Conservation (phyloP, 1,140 invertebrate genomes). For the Manduca sexta region DNA sequence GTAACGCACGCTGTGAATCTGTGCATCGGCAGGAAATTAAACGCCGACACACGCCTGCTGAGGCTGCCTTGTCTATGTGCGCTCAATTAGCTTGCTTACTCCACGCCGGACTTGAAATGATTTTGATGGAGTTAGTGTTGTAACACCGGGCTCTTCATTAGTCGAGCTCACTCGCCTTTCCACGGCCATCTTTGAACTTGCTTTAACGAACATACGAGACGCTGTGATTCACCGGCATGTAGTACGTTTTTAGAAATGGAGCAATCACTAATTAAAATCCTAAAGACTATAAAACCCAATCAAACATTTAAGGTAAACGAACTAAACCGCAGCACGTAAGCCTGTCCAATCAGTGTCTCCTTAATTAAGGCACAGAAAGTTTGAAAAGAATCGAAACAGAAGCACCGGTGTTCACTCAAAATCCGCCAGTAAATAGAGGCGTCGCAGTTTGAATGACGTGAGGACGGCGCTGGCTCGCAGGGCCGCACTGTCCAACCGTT, state of each 20-base stretch:
- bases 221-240: too few relatives aligned
- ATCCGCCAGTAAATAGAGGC: slow-evolving; percentile 32
- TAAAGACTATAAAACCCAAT: too few relatives aligned
- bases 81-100: slow-evolving; percentile 36
- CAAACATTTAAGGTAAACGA: too few relatives aligned
- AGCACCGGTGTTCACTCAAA: slow-evolving; percentile 20
- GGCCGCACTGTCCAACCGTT: slow-evolving; percentile 34
- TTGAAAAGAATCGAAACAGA: slow-evolving; percentile 11
- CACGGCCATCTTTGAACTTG: too few relatives aligned
- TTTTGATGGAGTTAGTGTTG: background rate
- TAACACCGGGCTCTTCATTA: too few relatives aligned
- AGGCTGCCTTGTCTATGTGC: slow-evolving; percentile 20
- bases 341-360: background rate
- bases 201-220: too few relatives aligned
- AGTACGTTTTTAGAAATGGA: too few relatives aligned
- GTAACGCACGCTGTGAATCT: slow-evolving; percentile 17
- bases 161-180: too few relatives aligned
- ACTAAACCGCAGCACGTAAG: too few relatives aligned
- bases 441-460: slow-evolving; percentile 30
- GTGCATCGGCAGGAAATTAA: slow-evolving; percentile 40
- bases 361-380: slow-evolving; percentile 10
- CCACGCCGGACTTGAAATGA: slow-evolving; percentile 5
- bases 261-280: too few relatives aligned
- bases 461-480: slow-evolving; percentile 19
- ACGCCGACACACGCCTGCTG: slow-evolving; percentile 26